Evolutionary conservation across 1,140 invertebrate species (phyloP), one percentile per base, ranked within the genome.

Genomic region (Temnothorax curvispinosus): DNA sequence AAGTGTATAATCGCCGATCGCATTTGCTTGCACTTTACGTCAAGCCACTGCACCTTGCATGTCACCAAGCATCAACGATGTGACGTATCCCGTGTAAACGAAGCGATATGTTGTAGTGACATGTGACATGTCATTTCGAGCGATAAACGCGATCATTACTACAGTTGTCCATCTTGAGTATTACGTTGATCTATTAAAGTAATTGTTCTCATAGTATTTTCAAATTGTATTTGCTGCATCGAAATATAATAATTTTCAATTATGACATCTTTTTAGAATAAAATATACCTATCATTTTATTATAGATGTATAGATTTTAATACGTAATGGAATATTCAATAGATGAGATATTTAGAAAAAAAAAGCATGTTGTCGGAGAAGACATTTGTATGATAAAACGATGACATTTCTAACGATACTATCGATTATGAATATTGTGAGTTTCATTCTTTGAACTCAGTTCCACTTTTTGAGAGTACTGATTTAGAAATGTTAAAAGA

Each of bases 1-100:
- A 94, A 95, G 94, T 95, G 95, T 94, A 94, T 95, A 95, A 95
- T 95, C 94, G 94, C 87, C 93, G 93, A 95, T 95, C 94, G 93
- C 94, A 95, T 95, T 94, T 94, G 92, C 93, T 94, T 94, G 94
- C 95, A 95, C 94, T 94, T 95, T 94, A 94, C 93, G 94, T 95
- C 94, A 94, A 93, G 88, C 88, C 89, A 89, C 88, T 90, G 93
- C 94, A 95, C 94, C 94, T 95, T 94, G 92, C 89, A 89, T 78
- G 89, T 89, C 77, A 64, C 60, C 27, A 54, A 72, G 78, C 54
- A 86, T 84, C 88, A 81, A 90, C 81, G 47, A 84, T 56, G 87
- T 88, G 64, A 90, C 67, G 77, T 69, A 52, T 27, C 21, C 65
- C 85, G 52, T 87, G 78, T 87, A 85, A 47, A 44, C 56, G 13